phyloP scores from a whole-genome alignment of 2,888 invertebrate genomes.

The Nemoura dubitans region DNA sequence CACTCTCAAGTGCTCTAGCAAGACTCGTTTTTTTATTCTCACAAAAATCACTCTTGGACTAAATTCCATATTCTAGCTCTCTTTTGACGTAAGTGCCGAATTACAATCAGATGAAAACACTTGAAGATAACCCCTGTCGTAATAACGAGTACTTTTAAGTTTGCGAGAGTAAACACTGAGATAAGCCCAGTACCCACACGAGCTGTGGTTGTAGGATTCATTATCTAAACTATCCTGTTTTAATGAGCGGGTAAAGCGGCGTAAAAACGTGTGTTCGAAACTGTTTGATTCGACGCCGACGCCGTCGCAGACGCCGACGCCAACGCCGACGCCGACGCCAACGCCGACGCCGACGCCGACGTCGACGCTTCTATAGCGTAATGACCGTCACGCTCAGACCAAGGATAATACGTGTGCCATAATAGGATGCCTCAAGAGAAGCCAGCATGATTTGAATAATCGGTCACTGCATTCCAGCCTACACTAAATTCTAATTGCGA shows the following conservation, averaged over 20 bases:
- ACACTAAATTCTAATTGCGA: not conserved
- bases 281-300: not conserved
- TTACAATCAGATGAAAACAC: slow-evolving; percentile 7
- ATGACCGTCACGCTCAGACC: too few relatives aligned
- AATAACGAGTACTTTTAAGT: not conserved
- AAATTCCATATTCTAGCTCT: not conserved
- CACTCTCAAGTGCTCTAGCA: not conserved
- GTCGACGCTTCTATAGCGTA: not conserved
- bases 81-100: not conserved
- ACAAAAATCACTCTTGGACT: not conserved
- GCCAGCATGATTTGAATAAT: not conserved
- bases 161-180: not conserved
- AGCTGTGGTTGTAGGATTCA: not conserved
- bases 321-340: not conserved
- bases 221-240: not conserved
- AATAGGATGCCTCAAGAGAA: too few relatives aligned
- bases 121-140: not conserved
- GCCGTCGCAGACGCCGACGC: not conserved
- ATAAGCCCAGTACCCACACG: not conserved
- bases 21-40: not conserved
- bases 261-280: not conserved
- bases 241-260: not conserved
- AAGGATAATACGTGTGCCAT: too few relatives aligned
- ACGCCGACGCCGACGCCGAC: not conserved
- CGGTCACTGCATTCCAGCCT: not conserved